Evolutionary conservation across 2,113 vertebrate genomes (phyloP), one percentile per base, ranked within the genome.

Genomic region (Odocoileus virginianus): DNA sequence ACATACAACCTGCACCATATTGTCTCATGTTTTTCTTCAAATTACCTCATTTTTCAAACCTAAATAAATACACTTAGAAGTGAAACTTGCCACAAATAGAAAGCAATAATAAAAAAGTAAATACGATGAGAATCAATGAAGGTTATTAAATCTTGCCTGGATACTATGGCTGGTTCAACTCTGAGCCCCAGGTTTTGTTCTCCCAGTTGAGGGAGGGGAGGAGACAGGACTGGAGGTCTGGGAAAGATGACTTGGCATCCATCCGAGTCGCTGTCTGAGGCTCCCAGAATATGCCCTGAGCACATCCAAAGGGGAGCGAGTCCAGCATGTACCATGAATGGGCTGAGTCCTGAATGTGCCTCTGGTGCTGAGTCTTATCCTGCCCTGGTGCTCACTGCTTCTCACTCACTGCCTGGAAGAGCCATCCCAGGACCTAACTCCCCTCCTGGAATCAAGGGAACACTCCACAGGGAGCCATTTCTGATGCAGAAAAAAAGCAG

Each of bases 321-420:
- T n/a, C 30, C 30, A 11, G 19, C 7, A 12, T 1, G n/a, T 15
- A 10, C 13, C 23, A 0, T 21, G 36, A 74, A 40, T 11, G 10
- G 23, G 67, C 36, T 40, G n/a, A 40, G n/a, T 74, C 19, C 67
- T 40, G n/a, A 36, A 23, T 36, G 67, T 71, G n/a, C 54, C 10
- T 1, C 11, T 3, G 15, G 16, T 3, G 13, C 21, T 1, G 11
- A 36, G 92, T 4, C 60, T 13, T 0, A 30, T 15, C 52, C 0
- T 19, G 17, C 19, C n/a, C 54, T 71, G 19, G 16, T 57, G 43
- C n/a, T 33, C 13, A 12, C 21, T 4, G 28, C 28, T 36, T 55
- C 30, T 36, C 61, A 25, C 40, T 76, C 33, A 30, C 25, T 19
- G 36, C 36, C 71, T 7, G 1, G 30, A 87, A 78, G 23, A 61